These are phyloP conservation scores for Centropus unirufus DNA, from an alignment of 2,113 vertebrate species.

Conservation along the genomic window DNA sequence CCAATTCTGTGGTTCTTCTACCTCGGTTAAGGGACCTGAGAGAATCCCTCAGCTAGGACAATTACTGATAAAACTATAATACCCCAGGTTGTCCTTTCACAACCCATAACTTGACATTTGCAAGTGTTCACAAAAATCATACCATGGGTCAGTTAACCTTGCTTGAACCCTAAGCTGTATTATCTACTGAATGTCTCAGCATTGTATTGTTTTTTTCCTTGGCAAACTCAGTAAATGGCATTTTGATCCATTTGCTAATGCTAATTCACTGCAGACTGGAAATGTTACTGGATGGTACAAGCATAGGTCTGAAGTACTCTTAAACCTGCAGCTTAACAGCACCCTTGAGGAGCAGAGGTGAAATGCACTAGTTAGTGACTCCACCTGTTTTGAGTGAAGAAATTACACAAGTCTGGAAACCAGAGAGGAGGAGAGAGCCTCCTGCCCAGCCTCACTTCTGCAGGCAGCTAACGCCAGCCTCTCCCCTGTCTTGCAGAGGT, in stretches of 20 bases:
- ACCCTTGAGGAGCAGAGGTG: not conserved
- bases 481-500: not conserved
- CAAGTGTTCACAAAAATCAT: not conserved
- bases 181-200: not conserved
- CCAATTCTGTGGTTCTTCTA: not conserved
- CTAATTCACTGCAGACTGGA: not conserved
- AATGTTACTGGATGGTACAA: not conserved
- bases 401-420: not conserved
- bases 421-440: not conserved
- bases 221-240: not conserved
- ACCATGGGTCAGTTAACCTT: not conserved
- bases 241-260: not conserved
- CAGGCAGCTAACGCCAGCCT: not conserved
- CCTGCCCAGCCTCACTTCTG: not conserved
- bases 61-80: not conserved
- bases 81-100: not conserved
- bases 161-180: not conserved
- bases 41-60: not conserved
- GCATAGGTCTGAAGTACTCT: not conserved
- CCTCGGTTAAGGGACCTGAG: not conserved
- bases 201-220: not conserved
- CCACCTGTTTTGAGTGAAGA: not conserved
- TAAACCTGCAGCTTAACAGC: not conserved
- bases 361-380: not conserved
- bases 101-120: not conserved